These are phyloP conservation scores for Baronia brevicornis DNA, from an alignment of 2,888 invertebrate genomes.

Conservation along the genomic window DNA sequence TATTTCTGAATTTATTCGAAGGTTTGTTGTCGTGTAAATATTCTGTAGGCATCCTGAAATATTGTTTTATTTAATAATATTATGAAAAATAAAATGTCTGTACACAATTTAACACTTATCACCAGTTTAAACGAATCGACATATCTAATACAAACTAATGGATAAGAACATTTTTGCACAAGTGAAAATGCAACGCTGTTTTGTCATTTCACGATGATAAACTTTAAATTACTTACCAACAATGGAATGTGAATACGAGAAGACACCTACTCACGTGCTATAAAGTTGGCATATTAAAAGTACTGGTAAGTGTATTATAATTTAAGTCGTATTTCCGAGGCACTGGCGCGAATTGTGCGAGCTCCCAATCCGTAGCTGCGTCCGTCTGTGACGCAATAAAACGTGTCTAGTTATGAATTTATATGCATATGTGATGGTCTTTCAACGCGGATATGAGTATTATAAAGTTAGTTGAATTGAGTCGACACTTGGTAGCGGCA, in stretches of 20 bases:
- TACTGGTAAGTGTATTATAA: slow-evolving; percentile 39
- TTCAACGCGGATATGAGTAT: slow-evolving; percentile 34
- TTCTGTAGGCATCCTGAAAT: slow-evolving; percentile 6
- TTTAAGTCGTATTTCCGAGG: slow-evolving; percentile 19
- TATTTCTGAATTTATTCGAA: no score
- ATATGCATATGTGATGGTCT: slow-evolving; percentile 65
- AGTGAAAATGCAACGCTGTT: no score
- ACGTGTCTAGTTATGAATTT: slow-evolving; percentile 57
- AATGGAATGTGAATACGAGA: slow-evolving; percentile 6
- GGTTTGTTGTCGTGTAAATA: no score
- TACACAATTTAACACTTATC: not conserved
- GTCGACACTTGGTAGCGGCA: slow-evolving; percentile 26
- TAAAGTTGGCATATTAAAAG: slow-evolving; percentile 40
- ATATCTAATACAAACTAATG: not conserved
- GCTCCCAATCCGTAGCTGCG: slow-evolving; percentile 52
- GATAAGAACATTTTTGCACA: slow-evolving; percentile 20
- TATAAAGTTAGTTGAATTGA: slow-evolving; percentile 45
- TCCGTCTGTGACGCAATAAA: slow-evolving; percentile 64
- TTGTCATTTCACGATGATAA: slow-evolving; percentile 26
- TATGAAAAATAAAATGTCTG: slow-evolving; percentile 17
- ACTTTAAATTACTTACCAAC: slow-evolving; percentile 31
- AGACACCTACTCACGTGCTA: slow-evolving; percentile 32
- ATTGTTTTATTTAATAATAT: slow-evolving; percentile 19
- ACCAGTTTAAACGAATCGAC: not conserved
- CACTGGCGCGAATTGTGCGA: slow-evolving; percentile 31